phyloP scores from a whole-genome alignment of 1,140 invertebrate genomes.

The Callitettix versicolor region DNA sequence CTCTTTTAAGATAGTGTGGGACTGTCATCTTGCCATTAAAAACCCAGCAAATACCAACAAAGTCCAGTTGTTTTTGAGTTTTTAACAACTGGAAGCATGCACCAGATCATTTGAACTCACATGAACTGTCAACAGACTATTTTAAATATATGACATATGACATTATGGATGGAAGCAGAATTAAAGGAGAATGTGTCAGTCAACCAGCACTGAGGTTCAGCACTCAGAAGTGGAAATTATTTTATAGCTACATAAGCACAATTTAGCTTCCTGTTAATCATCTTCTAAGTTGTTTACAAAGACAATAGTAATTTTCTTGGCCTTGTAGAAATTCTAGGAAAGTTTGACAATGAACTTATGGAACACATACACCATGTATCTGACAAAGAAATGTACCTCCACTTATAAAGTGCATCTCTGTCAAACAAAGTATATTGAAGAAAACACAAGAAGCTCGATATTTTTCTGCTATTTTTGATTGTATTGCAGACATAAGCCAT shows the following conservation, averaged over 20 bases:
- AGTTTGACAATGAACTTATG: slow-evolving; percentile 21
- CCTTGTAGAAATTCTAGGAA: slow-evolving; percentile 19
- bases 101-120: slow-evolving; percentile 6
- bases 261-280: slow-evolving; percentile 20
- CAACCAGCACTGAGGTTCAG: slow-evolving; percentile 2
- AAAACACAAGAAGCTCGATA: slow-evolving; percentile 19
- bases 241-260: slow-evolving; percentile 20
- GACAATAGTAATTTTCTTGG: slow-evolving; percentile 23
- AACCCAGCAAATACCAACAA: not conserved
- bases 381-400: slow-evolving; percentile 10
- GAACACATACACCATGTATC: slow-evolving; percentile 18
- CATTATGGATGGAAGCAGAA: slow-evolving; percentile 1
- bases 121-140: slow-evolving; percentile 11
- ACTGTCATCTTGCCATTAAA: too few relatives aligned
- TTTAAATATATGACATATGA: slow-evolving; percentile 15
- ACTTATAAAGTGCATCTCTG: slow-evolving; percentile 17
- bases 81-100: slow-evolving; percentile 9
- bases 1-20: too few relatives aligned
- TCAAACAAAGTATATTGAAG: slow-evolving; percentile 23
- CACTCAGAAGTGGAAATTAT: slow-evolving; percentile 13
- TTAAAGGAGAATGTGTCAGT: not conserved
- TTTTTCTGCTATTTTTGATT: slow-evolving; percentile 19
- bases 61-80: not conserved
- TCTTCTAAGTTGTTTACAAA: slow-evolving; percentile 16
- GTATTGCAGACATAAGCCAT: slow-evolving; percentile 4